Evolutionary conservation across 2,113 vertebrate genomes (phyloP).

Genomic region (Pomatorhinus ruficollis): DNA sequence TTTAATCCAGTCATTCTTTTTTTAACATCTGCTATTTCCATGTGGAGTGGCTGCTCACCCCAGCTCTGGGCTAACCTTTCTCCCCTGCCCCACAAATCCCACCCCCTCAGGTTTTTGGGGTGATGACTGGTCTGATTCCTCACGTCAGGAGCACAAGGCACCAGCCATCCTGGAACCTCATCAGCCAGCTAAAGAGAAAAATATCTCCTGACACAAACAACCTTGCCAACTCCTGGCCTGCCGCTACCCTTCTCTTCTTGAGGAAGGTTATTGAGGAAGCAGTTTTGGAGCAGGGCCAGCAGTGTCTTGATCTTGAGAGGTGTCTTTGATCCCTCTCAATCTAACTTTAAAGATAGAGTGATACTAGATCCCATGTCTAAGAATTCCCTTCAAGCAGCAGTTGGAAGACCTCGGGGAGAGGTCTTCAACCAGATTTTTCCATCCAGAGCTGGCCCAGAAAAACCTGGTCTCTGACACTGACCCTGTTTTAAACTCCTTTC

Average conservation of each 20-base stretch:
- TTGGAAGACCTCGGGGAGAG: background rate
- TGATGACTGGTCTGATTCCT: background rate
- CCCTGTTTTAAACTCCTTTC: background rate
- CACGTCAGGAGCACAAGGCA: background rate
- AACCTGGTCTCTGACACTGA: fast-evolving
- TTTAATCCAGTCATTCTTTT: background rate
- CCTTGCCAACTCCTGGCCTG: background rate
- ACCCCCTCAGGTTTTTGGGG: background rate
- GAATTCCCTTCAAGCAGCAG: background rate
- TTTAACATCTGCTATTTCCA: background rate
- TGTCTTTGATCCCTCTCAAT: slow-evolving; percentile 24
- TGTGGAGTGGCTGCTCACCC: fast-evolving
- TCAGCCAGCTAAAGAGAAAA: background rate
- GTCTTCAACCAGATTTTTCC: background rate
- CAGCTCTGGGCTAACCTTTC: background rate
- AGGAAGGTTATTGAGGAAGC: slow-evolving; percentile 46
- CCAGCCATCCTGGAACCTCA: background rate
- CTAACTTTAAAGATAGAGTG: background rate
- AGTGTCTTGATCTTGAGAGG: background rate
- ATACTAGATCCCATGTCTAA: background rate
- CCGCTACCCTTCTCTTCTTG: background rate
- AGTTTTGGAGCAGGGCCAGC: slow-evolving; percentile 35
- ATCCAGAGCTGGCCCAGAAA: background rate
- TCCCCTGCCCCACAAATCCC: background rate
- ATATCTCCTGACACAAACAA: background rate